Conservation (phyloP, 2,888 invertebrate genomes). For the Parnassius smintheus region DNA sequence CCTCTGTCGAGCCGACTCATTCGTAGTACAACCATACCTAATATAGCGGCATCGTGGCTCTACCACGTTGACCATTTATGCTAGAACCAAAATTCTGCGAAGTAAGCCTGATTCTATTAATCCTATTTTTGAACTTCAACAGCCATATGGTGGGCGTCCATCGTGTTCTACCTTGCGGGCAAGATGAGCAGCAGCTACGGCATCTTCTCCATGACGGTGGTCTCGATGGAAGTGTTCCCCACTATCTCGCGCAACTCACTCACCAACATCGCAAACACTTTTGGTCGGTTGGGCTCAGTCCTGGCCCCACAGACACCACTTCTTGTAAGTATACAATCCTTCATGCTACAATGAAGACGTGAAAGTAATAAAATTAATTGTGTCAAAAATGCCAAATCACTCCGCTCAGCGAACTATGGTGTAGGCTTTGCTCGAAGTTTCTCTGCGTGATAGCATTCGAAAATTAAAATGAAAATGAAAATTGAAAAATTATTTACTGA, state of each 20-base stretch:
- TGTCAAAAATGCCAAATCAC: too few relatives aligned
- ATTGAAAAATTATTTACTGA: too few relatives aligned
- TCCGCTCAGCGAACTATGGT: too few relatives aligned
- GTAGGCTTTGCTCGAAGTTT: too few relatives aligned
- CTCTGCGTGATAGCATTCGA: too few relatives aligned
- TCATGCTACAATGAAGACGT: too few relatives aligned
- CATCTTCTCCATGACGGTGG: conserved; percentile 83
- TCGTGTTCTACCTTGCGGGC: conserved; percentile 81
- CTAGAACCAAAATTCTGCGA: neutral
- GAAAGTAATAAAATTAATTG: too few relatives aligned
- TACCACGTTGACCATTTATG: too few relatives aligned
- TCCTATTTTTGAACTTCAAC: conserved; percentile 23
- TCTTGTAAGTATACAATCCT: conserved; percentile 72
- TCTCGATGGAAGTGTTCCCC: conserved; percentile 86
- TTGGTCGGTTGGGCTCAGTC: conserved; percentile 84
- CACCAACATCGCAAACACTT: conserved; percentile 83
- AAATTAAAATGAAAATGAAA: too few relatives aligned
- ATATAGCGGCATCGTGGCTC: too few relatives aligned
- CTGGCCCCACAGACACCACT: conserved; percentile 84
- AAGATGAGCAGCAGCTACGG: conserved; percentile 85
- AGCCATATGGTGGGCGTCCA: conserved; percentile 68
- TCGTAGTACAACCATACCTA: too few relatives aligned
- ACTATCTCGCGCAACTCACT: conserved; percentile 84
- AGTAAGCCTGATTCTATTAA: neutral
- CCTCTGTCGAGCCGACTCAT: too few relatives aligned